Base-by-base conservation (phyloP, 1,140 invertebrate species). In the Zaprionus capensis region DNA sequence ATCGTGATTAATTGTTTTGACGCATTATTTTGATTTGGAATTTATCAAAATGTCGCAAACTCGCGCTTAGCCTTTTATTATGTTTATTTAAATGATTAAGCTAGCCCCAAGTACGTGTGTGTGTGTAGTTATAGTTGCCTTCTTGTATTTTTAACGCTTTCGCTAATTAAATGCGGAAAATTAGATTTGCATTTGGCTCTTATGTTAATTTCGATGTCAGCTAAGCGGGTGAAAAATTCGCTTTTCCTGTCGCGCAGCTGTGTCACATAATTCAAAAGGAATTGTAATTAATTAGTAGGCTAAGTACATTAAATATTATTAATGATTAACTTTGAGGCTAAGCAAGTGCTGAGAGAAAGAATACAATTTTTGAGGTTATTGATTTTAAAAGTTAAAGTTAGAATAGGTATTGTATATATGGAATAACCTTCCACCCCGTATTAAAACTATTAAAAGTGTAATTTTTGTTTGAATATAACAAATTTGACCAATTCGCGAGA, bases 1-100 rank as follows among this genome's bases (percentile, higher is more conserved):
- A 90, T 90, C 85, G 86, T 90, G 85, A 90, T 90, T 90, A 90
- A 90, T 90, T 90, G 75, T 80, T 82, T 85, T 80, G 64, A 85
- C 85, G 85, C 85, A 85, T 90, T 90, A 90, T 90, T 90, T 90
- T 90, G 85, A 90, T 90, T 90, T 80, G 85, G 71, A 90, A 90
- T 90, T 90, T 80, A 90, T 90, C 85, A 90, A 90, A 90, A 80
- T 85, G 85, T 90, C 85, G 86, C 85, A 80, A 79, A 82, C 58
- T 70, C 41, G 58, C 71, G 85, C 78, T 87, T 87, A 81, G 84
- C 84, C 84, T 87, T 88, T 87, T 87, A 87, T 87, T 88, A 88
- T 88, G 84, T 81, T 87, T 87, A 74, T 87, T 71, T 76, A 88
- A 76, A 78, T 87, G 81, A 87, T 88, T 88, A 87, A 88, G 88